phyloP scores from a whole-genome alignment of 2,113 vertebrate genomes.

The Reinhardtius hippoglossoides region DNA sequence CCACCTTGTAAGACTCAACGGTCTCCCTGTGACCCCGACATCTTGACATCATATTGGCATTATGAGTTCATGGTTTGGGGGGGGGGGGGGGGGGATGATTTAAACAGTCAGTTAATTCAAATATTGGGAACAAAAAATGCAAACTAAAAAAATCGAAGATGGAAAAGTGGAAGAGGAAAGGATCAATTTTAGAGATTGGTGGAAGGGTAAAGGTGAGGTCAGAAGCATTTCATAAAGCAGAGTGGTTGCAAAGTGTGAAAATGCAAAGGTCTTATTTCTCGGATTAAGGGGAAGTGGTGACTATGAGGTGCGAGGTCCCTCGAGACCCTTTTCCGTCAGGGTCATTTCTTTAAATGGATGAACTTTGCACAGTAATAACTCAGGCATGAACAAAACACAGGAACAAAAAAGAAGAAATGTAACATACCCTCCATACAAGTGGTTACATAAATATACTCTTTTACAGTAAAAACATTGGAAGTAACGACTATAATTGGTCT shows the following conservation, averaged over 20 bases:
- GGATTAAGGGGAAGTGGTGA: slow-evolving; percentile 40
- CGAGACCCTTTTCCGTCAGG: slow-evolving; percentile 34
- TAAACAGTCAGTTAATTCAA: background rate
- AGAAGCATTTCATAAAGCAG: slow-evolving; percentile 35
- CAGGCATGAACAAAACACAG: slow-evolving; percentile 44
- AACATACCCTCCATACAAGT: slow-evolving; percentile 24
- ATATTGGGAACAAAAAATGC: slow-evolving; percentile 17
- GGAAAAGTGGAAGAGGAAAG: slow-evolving; percentile 2
- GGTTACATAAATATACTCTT: slow-evolving; percentile 43
- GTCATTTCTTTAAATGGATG: slow-evolving; percentile 56
- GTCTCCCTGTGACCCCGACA: slow-evolving; percentile 36
- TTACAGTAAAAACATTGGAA: slow-evolving; percentile 45
- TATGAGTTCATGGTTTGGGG: slow-evolving; percentile 1
- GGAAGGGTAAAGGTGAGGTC: slow-evolving; percentile 48
- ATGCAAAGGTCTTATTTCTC: slow-evolving; percentile 35
- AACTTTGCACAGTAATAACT: slow-evolving; percentile 57
- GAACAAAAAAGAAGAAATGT: slow-evolving; percentile 38
- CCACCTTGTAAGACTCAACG: background rate
- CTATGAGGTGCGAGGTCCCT: slow-evolving; percentile 46
- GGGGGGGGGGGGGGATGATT: background rate
- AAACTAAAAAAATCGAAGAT: background rate
- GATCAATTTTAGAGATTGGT: slow-evolving; percentile 50
- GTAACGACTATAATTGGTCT: slow-evolving; percentile 44
- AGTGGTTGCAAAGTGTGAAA: slow-evolving; percentile 36
- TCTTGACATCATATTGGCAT: slow-evolving; percentile 14